Evolutionary conservation across 2,888 invertebrate genomes (phyloP).

Genomic region (Standfussiana lucernea): DNA sequence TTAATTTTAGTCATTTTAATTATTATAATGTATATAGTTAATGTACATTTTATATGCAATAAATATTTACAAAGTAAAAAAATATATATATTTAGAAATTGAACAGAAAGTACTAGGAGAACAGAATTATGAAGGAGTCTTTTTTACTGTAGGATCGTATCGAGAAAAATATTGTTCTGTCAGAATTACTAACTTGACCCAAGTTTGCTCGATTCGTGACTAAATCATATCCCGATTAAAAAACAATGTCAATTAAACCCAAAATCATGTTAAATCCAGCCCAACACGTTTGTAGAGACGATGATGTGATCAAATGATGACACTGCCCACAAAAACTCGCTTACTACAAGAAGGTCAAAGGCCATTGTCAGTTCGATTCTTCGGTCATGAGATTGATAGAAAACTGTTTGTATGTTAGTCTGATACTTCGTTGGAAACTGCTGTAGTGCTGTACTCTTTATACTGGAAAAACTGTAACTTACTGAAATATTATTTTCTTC

Average conservation of each 20-base stretch:
- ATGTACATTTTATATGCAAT: too few species aligned
- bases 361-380: conserved; percentile 47
- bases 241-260: conserved; percentile 19
- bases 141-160: too few species aligned
- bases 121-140: too few species aligned
- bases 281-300: conserved; percentile 20
- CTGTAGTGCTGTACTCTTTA: not conserved
- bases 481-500: not conserved
- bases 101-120: too few species aligned
- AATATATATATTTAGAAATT: too few species aligned
- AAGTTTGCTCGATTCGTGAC: too few species aligned
- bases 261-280: conserved; percentile 25
- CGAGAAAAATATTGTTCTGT: too few species aligned
- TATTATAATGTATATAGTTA: too few species aligned
- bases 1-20: too few species aligned
- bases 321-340: conserved; percentile 58
- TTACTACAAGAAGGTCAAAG: conserved; percentile 58
- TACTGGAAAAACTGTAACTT: not conserved
- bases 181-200: too few species aligned
- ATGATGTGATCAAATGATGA: conserved; percentile 67
- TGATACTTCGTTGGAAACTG: not conserved
- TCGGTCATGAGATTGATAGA: not conserved
- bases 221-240: conserved; percentile 32
- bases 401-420: conserved; percentile 25
- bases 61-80: too few species aligned